A percentile compares a stretch with the other conserved stretches of the same genome.
Evolutionary conservation across 1,140 invertebrate species (phyloP).

Genomic region (Musca vetustissima): DNA sequence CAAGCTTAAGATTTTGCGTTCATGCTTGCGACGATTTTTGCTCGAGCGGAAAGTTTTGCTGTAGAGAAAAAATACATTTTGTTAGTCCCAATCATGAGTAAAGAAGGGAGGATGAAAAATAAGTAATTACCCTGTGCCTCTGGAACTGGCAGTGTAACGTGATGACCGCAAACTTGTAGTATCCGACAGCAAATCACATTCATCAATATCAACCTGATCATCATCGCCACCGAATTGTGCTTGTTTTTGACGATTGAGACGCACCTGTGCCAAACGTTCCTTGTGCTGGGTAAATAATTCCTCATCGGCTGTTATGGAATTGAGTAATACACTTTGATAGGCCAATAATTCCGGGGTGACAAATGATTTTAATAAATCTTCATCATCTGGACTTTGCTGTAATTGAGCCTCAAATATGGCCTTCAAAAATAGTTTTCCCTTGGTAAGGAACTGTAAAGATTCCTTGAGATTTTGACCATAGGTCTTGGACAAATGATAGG

Average conservation of each 20-base stretch:
- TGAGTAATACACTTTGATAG: slow-evolving; percentile 34
- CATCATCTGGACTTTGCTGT: slow-evolving; percentile 59
- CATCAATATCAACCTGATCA: slow-evolving; percentile 61
- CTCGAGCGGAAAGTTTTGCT: slow-evolving; percentile 67
- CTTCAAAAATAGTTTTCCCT: slow-evolving; percentile 56
- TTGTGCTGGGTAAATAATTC: slow-evolving; percentile 64
- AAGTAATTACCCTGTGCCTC: slow-evolving; percentile 54
- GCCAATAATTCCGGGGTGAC: slow-evolving; percentile 35
- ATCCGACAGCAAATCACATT: slow-evolving; percentile 79
- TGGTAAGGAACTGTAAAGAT: slow-evolving; percentile 57
- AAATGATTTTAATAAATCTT: slow-evolving; percentile 29
- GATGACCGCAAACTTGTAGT: slow-evolving; percentile 73
- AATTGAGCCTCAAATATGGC: slow-evolving; percentile 60
- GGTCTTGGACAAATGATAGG: slow-evolving; percentile 62
- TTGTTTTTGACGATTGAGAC: slow-evolving; percentile 59
- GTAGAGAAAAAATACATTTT: slow-evolving; percentile 21
- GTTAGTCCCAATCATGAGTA: not conserved
- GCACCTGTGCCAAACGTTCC: slow-evolving; percentile 64
- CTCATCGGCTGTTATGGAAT: slow-evolving; percentile 44
- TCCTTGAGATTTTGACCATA: slow-evolving; percentile 62
- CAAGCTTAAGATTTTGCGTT: slow-evolving; percentile 80
- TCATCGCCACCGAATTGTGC: slow-evolving; percentile 36
- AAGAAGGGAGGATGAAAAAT: slow-evolving; percentile 12
- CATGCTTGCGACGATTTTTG: slow-evolving; percentile 80
- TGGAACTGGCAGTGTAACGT: slow-evolving; percentile 58